Evolutionary conservation across 2,888 invertebrate genomes (phyloP).

Genomic region (Lacanobia wlatinum): DNA sequence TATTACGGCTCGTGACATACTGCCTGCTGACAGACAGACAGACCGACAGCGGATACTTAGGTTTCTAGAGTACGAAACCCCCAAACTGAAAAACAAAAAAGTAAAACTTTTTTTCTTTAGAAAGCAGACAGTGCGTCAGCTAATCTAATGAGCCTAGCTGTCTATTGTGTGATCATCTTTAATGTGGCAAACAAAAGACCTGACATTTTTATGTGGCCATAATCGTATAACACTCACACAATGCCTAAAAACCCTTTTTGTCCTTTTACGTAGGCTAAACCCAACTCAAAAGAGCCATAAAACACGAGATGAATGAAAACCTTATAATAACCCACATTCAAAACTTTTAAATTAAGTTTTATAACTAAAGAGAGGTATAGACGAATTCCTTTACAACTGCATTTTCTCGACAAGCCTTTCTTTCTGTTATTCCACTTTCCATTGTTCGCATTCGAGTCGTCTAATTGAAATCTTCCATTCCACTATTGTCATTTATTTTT

Average conservation of each 20-base stretch:
- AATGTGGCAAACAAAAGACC: slow-evolving; percentile 47
- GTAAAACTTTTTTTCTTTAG: not conserved
- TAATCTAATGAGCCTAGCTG: slow-evolving; percentile 18
- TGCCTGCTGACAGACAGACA: not conserved
- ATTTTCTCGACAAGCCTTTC: slow-evolving; percentile 38
- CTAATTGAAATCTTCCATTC: slow-evolving; percentile 59
- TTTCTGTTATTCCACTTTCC: slow-evolving; percentile 8
- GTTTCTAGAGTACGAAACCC: not conserved
- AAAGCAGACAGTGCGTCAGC: not conserved
- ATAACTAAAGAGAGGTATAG: not conserved
- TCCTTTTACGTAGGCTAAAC: slow-evolving; percentile 11
- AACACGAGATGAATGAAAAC: slow-evolving; percentile 37
- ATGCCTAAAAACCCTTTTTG: slow-evolving; percentile 45
- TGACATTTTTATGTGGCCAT: slow-evolving; percentile 34
- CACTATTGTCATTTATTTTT: slow-evolving; percentile 57
- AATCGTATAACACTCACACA: slow-evolving; percentile 50
- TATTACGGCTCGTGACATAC: not conserved
- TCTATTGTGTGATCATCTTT: slow-evolving; percentile 23
- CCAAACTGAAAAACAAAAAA: too few species aligned
- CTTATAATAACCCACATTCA: slow-evolving; percentile 28
- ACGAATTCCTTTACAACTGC: slow-evolving; percentile 36
- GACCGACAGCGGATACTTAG: not conserved
- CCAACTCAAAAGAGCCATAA: slow-evolving; percentile 36
- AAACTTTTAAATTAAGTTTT: slow-evolving; percentile 42
- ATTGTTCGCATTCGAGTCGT: slow-evolving; percentile 48